Evolutionary conservation across 2,888 invertebrate genomes (phyloP).

Genomic region (Sminthurinus aureus): DNA sequence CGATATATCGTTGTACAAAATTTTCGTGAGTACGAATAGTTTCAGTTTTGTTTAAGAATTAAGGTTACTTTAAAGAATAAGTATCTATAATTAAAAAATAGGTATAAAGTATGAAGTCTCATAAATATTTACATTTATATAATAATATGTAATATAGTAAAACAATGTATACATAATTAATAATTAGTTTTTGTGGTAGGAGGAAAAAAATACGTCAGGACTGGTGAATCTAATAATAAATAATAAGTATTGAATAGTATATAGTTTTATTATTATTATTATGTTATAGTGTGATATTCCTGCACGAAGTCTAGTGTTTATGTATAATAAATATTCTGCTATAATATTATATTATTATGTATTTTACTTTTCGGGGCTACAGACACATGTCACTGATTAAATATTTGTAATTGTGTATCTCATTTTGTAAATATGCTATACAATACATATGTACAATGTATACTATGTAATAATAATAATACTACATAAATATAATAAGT

Average conservation of each 20-base stretch:
- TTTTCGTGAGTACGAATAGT: no score
- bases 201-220: neutral
- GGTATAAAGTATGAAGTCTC: neutral
- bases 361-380: neutral
- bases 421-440: slow-evolving; percentile 23
- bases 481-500: neutral
- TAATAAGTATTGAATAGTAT: neutral
- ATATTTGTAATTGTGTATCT: slow-evolving; percentile 28
- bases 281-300: neutral
- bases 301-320: neutral
- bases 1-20: no score
- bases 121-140: neutral
- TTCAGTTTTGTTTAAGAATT: no score
- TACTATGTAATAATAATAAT: no score
- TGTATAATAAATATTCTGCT: neutral
- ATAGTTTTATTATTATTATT: neutral
- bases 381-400: no score
- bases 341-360: neutral
- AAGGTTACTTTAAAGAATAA: no score
- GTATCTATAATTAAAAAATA: neutral
- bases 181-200: neutral
- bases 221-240: neutral
- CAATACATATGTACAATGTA: slow-evolving; percentile 1
- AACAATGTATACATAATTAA: neutral
- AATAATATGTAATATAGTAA: neutral